These are phyloP conservation scores for Lagopus leucura DNA, from an alignment of 2,113 vertebrate species.

Conservation along the genomic window DNA sequence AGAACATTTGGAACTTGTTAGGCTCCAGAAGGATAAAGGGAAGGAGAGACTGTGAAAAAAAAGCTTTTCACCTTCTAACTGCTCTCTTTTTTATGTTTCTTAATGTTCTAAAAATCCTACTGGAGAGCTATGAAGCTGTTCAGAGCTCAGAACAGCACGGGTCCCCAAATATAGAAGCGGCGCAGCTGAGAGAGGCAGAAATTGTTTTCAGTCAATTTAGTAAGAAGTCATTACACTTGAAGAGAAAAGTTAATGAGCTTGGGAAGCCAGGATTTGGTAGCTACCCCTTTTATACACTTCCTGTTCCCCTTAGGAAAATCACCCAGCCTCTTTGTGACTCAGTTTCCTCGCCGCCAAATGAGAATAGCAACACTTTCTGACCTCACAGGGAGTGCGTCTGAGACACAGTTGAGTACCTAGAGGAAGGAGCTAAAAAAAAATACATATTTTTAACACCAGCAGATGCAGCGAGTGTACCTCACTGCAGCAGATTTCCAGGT, in stretches of 20 bases:
- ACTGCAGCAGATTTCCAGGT: background rate
- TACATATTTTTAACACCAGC: background rate
- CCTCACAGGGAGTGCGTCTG: background rate
- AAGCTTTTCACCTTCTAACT: background rate
- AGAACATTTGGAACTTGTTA: constrained; percentile 68
- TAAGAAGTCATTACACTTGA: constrained; percentile 34
- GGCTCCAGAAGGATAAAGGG: background rate
- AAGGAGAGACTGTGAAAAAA: background rate
- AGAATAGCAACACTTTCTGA: constrained; percentile 8
- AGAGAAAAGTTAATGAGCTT: constrained; percentile 45
- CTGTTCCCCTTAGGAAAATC: constrained; percentile 46
- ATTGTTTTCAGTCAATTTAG: background rate
- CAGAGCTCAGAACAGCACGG: background rate
- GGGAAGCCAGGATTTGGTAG: background rate
- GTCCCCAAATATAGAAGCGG: background rate
- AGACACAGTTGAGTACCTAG: background rate
- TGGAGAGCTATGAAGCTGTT: background rate
- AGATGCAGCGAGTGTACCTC: background rate
- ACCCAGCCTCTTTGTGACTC: constrained; percentile 55
- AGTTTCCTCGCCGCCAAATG: background rate
- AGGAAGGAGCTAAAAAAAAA: background rate
- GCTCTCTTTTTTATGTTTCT: background rate
- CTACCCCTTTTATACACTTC: constrained; percentile 3
- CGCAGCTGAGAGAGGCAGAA: background rate
- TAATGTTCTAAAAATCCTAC: background rate